A percentile compares a stretch with the other conserved stretches of the same genome.
Conservation (phyloP, 1,140 invertebrate species). For the Nylanderia fulva region DNA sequence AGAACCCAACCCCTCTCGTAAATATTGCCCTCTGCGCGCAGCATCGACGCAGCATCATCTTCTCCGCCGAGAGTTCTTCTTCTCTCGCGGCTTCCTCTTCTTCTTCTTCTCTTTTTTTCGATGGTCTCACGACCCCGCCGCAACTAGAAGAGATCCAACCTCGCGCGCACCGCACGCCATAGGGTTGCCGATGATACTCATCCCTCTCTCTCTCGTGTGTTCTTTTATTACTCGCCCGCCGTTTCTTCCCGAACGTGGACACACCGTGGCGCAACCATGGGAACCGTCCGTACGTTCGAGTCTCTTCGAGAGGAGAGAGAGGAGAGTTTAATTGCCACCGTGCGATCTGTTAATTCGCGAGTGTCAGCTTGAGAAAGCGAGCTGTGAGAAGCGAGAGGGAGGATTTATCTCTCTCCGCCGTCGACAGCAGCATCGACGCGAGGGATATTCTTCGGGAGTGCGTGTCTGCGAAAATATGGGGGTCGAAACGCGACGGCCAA, state of each 20-base stretch:
- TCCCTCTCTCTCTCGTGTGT: constrained; percentile 26
- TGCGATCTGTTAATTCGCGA: constrained; percentile 82
- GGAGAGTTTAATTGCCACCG: constrained; percentile 80
- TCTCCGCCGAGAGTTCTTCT: constrained; percentile 64
- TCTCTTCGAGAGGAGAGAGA: constrained; percentile 59
- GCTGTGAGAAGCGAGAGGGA: constrained; percentile 64
- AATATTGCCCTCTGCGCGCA: constrained; percentile 80
- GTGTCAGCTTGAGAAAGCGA: constrained; percentile 80
- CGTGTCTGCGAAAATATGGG: constrained; percentile 45
- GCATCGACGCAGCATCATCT: constrained; percentile 64
- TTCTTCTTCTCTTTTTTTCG: constrained; percentile 68
- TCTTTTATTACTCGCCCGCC: constrained; percentile 60
- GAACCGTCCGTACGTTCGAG: constrained; percentile 66
- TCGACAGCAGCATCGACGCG: constrained; percentile 48
- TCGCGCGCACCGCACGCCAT: constrained; percentile 59
- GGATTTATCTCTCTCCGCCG: constrained; percentile 23
- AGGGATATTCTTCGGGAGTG: not conserved
- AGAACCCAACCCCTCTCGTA: constrained; percentile 83
- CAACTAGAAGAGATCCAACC: constrained; percentile 62
- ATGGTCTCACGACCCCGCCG: constrained; percentile 75
- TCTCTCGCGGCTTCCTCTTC: constrained; percentile 50
- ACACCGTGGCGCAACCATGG: constrained; percentile 71
- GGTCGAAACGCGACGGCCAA: constrained; percentile 46
- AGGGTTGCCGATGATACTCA: constrained; percentile 70
- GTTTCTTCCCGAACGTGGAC: constrained; percentile 48